Evolutionary conservation across 2,113 vertebrate genomes (phyloP).

Genomic region (Andinoacara biseriatus): DNA sequence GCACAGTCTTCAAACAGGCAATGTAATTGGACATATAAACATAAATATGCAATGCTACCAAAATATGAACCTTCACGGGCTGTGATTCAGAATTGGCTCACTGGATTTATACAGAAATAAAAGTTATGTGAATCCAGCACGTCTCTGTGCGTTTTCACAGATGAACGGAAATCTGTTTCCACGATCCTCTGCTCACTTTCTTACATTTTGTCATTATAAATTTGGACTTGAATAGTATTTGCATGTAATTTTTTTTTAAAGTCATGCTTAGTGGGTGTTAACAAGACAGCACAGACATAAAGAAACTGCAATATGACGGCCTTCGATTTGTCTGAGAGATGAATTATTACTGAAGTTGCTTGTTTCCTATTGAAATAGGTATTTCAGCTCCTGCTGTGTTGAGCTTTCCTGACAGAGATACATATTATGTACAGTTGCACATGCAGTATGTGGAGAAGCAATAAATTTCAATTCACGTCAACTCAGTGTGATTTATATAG

Average conservation of each 20-base stretch:
- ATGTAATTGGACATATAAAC: conserved; percentile 45
- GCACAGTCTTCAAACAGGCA: conserved; percentile 37
- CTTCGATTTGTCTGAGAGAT: background rate
- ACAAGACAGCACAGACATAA: conserved; percentile 21
- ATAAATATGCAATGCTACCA: conserved; percentile 50
- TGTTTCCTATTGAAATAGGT: conserved; percentile 10
- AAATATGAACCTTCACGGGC: conserved; percentile 55
- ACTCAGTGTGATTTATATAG: background rate
- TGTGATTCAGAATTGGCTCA: conserved; percentile 48
- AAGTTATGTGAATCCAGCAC: conserved; percentile 29
- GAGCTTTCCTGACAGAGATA: background rate
- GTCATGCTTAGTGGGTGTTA: conserved; percentile 45
- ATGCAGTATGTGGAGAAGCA: background rate
- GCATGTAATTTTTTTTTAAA: conserved; percentile 44
- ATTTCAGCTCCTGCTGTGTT: background rate
- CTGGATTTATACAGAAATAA: conserved; percentile 20
- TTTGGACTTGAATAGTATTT: conserved; percentile 37
- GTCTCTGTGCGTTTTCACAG: conserved; percentile 4
- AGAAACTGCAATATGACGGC: background rate
- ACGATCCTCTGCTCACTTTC: conserved; percentile 8
- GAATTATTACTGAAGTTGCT: background rate
- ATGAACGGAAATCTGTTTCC: conserved; percentile 37
- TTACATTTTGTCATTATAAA: conserved; percentile 44
- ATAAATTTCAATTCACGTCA: background rate
- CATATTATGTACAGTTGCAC: background rate